These are phyloP conservation scores for Scaptodrosophila lebanonensis DNA, from an alignment of 1,140 invertebrate genomes.

Conservation along the genomic window DNA sequence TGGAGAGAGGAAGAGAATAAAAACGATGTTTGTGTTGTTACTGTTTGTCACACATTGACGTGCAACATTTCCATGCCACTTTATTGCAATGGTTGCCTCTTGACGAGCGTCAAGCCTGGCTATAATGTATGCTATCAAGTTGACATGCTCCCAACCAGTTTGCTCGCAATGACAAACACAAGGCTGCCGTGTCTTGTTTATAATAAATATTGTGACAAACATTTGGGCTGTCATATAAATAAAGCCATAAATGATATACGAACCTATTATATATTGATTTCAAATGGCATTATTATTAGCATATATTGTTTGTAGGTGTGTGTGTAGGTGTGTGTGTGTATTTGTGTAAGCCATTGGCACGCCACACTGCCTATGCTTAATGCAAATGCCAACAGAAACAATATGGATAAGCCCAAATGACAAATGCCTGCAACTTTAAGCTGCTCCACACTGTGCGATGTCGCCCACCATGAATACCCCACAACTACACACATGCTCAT, in stretches of 20 bases:
- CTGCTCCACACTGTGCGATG: no score
- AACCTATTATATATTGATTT: constrained; percentile 59
- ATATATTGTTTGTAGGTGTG: constrained; percentile 21
- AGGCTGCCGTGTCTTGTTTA: no score
- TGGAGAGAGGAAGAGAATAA: no score
- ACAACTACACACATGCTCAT: no score
- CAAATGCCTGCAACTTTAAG: no score
- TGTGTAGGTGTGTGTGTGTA: constrained; percentile 36
- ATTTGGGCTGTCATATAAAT: constrained; percentile 31
- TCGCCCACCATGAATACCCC: no score
- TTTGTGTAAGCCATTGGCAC: constrained; percentile 28
- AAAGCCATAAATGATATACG: constrained; percentile 49
- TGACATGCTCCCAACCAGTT: no score
- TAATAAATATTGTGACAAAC: no score
- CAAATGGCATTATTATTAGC: constrained; percentile 15
- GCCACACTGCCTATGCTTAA: constrained; percentile 45
- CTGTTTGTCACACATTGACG: constrained; percentile 1
- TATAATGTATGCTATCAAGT: no score
- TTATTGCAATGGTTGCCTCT: constrained; percentile 17
- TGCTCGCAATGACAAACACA: no score
- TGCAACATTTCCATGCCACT: constrained; percentile 2
- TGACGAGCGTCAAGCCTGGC: no score
- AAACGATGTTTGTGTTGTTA: constrained; percentile 10
- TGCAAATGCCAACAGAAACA: constrained; percentile 28
- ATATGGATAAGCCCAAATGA: not conserved